These are phyloP conservation scores for Phrynosoma platyrhinos DNA, from an alignment of 2,113 vertebrate species.

Conservation along the genomic window DNA sequence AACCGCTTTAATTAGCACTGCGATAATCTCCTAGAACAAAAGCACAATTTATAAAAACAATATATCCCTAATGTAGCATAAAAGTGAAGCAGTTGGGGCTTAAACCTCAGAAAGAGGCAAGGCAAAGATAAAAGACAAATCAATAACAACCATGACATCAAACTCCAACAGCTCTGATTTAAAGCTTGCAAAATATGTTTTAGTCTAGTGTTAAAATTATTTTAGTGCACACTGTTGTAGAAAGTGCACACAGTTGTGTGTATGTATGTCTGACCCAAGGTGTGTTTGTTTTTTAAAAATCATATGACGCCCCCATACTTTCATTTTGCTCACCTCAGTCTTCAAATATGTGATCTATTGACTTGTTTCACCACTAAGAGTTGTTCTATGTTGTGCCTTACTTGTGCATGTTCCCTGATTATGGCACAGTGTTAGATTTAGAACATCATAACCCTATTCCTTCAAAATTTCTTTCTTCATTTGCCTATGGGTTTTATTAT, in stretches of 20 bases:
- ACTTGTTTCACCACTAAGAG: neutral
- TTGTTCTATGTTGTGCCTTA: neutral
- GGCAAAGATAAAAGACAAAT: too few species aligned
- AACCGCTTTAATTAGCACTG: too few species aligned
- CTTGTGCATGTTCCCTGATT: neutral
- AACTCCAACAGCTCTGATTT: too few species aligned
- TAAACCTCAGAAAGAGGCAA: neutral
- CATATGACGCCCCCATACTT: neutral
- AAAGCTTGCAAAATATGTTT: neutral
- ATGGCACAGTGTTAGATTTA: neutral
- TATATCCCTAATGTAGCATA: neutral
- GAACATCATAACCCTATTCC: neutral
- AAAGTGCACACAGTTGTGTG: neutral
- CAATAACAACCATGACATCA: too few species aligned
- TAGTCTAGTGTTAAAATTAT: neutral
- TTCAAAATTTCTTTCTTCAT: neutral
- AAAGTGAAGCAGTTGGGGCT: neutral
- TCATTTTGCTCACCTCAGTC: neutral
- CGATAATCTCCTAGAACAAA: too few species aligned
- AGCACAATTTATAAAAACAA: neutral
- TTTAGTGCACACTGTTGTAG: too few species aligned
- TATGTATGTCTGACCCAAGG: neutral
- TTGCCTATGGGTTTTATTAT: neutral
- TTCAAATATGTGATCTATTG: neutral
- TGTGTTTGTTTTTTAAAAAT: too few species aligned